A percentile compares a stretch with the other conserved stretches of the same genome.
These are phyloP conservation scores for Enteromius thamalakanensis DNA, from an alignment of 2,797 vertebrate species.

Conservation along the genomic window DNA sequence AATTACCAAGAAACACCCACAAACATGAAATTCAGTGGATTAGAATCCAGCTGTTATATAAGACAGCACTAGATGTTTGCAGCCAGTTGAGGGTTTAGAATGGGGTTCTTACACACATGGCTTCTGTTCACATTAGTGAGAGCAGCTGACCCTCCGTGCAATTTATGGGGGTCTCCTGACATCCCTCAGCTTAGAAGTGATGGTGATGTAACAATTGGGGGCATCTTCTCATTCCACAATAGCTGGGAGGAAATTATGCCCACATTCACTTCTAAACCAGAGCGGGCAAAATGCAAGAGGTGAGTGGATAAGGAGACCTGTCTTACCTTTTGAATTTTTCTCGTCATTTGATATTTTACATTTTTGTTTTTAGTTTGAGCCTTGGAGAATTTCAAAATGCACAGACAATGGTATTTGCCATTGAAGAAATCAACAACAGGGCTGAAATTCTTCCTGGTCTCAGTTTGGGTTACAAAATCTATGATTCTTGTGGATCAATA, in stretches of 20 bases:
- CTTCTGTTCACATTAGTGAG: slow-evolving; percentile 56
- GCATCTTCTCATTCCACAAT: slow-evolving; percentile 68
- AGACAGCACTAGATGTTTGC: slow-evolving; percentile 10
- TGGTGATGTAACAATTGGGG: slow-evolving; percentile 64
- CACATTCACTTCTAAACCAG: slow-evolving; percentile 58
- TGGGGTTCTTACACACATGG: slow-evolving; percentile 58
- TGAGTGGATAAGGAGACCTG: slow-evolving; percentile 39
- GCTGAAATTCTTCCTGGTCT: slow-evolving; percentile 61
- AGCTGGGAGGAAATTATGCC: slow-evolving; percentile 60
- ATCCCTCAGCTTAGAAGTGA: slow-evolving; percentile 60
- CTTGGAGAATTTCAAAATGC: slow-evolving; percentile 66
- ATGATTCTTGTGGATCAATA: slow-evolving; percentile 66
- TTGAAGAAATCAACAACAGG: slow-evolving; percentile 66
- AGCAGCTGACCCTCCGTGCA: slow-evolving; percentile 55
- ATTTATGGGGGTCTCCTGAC: slow-evolving; percentile 49
- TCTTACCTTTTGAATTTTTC: not conserved
- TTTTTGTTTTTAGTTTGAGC: slow-evolving; percentile 55
- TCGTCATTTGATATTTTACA: not conserved
- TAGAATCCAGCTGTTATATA: slow-evolving; percentile 44
- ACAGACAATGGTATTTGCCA: slow-evolving; percentile 67
- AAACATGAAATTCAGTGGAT: not conserved
- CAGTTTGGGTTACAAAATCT: slow-evolving; percentile 64
- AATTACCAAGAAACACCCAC: slow-evolving; percentile 20
- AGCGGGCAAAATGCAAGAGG: slow-evolving; percentile 60
- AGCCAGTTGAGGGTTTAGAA: slow-evolving; percentile 28